Percentiles rank a stretch among this genome's conserved stretches.
phyloP scores from a whole-genome alignment of 2,888 invertebrate species.

The Orchestes rusci region DNA sequence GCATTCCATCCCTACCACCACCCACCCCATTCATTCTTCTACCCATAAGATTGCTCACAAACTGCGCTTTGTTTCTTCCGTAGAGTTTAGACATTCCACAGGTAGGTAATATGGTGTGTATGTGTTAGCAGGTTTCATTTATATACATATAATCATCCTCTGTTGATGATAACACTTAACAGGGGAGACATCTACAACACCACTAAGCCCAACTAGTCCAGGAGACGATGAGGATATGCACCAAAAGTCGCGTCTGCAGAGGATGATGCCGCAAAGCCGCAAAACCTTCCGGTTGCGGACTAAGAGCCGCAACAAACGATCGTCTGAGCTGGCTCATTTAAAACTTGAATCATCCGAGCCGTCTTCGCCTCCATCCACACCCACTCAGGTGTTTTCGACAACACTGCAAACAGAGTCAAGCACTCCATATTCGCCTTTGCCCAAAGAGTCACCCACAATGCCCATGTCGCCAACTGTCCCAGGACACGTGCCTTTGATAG shows the following conservation, averaged over 20 bases:
- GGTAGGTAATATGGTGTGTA: conserved; percentile 46
- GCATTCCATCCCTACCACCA: conserved; percentile 28
- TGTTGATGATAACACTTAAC: no score
- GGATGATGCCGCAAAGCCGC: conserved; percentile 88
- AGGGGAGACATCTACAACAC: conserved; percentile 72
- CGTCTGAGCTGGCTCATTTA: conserved; percentile 52
- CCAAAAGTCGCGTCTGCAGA: conserved; percentile 68
- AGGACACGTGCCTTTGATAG: conserved; percentile 29
- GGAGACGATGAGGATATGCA: conserved; percentile 59
- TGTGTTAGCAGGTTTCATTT: background rate
- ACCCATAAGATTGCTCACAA: conserved; percentile 55
- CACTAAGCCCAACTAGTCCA: conserved; percentile 66
- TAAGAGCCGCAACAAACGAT: conserved; percentile 59
- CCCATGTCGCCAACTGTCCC: conserved; percentile 12
- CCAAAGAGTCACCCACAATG: conserved; percentile 18
- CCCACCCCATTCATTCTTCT: conserved; percentile 12
- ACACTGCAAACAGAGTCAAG: conserved; percentile 20
- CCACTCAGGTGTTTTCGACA: conserved; percentile 16
- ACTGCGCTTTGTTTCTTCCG: conserved; percentile 73
- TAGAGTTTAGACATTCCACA: conserved; percentile 73
- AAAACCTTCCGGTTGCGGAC: conserved; percentile 86
- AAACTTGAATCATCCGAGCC: conserved; percentile 42
- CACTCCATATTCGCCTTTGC: conserved; percentile 17
- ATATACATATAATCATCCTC: background rate
- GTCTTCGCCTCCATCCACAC: conserved; percentile 17